phyloP scores from a whole-genome alignment of 2,113 vertebrate genomes.

The Cyanoramphus novaezelandiae region DNA sequence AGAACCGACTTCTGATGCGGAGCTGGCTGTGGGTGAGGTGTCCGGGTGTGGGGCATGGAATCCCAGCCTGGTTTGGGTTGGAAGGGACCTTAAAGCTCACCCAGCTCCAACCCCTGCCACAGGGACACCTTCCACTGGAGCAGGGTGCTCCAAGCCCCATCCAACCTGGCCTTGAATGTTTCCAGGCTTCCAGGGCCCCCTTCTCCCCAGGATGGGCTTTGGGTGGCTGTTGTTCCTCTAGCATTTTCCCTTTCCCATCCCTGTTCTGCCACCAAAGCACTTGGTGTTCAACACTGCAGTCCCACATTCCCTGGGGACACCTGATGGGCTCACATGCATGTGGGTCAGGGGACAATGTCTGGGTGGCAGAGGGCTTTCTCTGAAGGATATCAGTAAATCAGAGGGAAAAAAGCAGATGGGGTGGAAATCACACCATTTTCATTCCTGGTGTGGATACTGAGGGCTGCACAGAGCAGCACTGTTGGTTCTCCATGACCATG shows the following conservation, averaged over 20 bases:
- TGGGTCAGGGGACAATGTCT: rapidly evolving
- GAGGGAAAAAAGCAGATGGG: neutral
- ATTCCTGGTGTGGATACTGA: neutral
- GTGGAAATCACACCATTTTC: neutral
- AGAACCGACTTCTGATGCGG: neutral
- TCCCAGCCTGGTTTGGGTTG: neutral
- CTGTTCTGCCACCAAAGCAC: rapidly evolving
- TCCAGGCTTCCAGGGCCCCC: neutral
- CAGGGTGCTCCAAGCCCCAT: neutral
- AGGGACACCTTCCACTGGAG: neutral
- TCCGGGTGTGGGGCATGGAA: neutral
- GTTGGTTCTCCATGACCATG: neutral
- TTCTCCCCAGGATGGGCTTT: neutral
- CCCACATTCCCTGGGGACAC: rapidly evolving
- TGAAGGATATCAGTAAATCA: neutral
- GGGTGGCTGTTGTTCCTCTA: neutral
- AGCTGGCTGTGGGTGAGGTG: neutral
- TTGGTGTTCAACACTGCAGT: rapidly evolving
- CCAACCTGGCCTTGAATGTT: neutral
- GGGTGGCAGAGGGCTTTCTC: neutral
- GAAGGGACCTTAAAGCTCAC: neutral
- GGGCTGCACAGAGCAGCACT: rapidly evolving
- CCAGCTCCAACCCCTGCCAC: neutral
- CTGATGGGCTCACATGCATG: rapidly evolving
- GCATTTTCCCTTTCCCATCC: neutral